phyloP scores from a whole-genome alignment of 1,140 invertebrate species.

The Hydropsyche tenuis region DNA sequence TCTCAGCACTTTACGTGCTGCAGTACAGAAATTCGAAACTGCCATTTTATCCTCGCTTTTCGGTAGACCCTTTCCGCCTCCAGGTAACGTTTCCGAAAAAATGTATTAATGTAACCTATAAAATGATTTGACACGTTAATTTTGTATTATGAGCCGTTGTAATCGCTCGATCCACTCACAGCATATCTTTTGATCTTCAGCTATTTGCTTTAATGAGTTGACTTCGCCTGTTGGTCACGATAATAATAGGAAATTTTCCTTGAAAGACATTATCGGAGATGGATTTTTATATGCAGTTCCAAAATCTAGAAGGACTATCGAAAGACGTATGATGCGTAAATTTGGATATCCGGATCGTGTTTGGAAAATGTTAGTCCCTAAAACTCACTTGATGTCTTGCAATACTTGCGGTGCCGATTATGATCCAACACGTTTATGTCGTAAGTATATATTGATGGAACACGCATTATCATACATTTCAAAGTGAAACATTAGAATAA shows the following conservation, averaged over 20 bases:
- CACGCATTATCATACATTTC: too few species aligned
- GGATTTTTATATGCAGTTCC: slow-evolving; percentile 85
- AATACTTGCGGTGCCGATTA: slow-evolving; percentile 81
- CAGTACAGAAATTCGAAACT: slow-evolving; percentile 1
- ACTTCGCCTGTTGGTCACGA: neutral
- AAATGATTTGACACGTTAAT: neutral
- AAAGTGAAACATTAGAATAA: too few species aligned
- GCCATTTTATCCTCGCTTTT: slow-evolving; percentile 32
- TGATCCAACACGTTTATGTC: slow-evolving; percentile 77
- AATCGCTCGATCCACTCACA: too few species aligned
- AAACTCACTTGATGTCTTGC: slow-evolving; percentile 78
- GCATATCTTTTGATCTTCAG: neutral
- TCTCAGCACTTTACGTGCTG: slow-evolving; percentile 3
- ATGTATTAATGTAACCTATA: neutral
- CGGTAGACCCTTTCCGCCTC: slow-evolving; percentile 46
- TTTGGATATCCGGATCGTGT: slow-evolving; percentile 70
- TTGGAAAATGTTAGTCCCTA: slow-evolving; percentile 73
- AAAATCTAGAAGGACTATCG: slow-evolving; percentile 74
- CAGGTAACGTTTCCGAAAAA: slow-evolving; percentile 49
- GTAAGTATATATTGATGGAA: slow-evolving; percentile 70
- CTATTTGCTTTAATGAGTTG: neutral
- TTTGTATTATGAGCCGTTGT: too few species aligned
- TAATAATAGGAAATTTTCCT: slow-evolving; percentile 13
- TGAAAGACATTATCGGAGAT: slow-evolving; percentile 72
- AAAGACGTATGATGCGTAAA: slow-evolving; percentile 74